These are phyloP conservation scores for Tetragonisca angustula DNA, from an alignment of 2,888 invertebrate genomes.

Conservation along the genomic window DNA sequence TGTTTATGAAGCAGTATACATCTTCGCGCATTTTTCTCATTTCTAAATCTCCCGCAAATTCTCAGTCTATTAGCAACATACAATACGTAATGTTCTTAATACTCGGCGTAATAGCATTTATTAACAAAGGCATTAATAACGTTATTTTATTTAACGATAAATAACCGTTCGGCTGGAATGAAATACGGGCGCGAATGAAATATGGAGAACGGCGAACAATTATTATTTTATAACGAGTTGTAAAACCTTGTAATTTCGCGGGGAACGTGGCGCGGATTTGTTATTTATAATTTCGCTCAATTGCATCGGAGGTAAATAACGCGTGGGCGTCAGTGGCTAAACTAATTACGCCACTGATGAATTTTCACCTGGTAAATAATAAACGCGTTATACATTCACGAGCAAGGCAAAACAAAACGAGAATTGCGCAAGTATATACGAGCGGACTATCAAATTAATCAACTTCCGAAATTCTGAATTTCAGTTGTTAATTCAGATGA, in stretches of 20 bases:
- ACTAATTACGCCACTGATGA: conserved; percentile 24
- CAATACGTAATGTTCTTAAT: neutral
- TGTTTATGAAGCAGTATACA: too few species aligned
- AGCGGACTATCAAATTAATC: neutral
- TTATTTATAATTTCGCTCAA: conserved; percentile 25
- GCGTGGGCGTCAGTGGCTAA: neutral
- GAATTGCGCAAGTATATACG: neutral
- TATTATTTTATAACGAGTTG: conserved; percentile 9
- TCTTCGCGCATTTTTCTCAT: too few species aligned
- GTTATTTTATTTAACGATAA: neutral
- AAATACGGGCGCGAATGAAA: neutral
- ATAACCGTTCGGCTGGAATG: neutral
- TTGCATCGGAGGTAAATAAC: conserved; percentile 2
- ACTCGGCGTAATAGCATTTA: neutral
- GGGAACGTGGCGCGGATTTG: neutral
- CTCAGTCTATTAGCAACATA: too few species aligned
- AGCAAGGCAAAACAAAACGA: neutral
- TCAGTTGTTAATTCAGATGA: neutral
- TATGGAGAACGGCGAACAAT: neutral
- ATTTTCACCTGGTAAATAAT: conserved; percentile 26
- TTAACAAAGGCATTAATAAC: neutral
- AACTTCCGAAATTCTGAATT: neutral
- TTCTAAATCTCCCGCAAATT: too few species aligned
- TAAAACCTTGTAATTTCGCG: neutral
- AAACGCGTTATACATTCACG: conserved; percentile 1